Conservation (phyloP, 2,888 invertebrate species). For the Ethmia dodecea region DNA sequence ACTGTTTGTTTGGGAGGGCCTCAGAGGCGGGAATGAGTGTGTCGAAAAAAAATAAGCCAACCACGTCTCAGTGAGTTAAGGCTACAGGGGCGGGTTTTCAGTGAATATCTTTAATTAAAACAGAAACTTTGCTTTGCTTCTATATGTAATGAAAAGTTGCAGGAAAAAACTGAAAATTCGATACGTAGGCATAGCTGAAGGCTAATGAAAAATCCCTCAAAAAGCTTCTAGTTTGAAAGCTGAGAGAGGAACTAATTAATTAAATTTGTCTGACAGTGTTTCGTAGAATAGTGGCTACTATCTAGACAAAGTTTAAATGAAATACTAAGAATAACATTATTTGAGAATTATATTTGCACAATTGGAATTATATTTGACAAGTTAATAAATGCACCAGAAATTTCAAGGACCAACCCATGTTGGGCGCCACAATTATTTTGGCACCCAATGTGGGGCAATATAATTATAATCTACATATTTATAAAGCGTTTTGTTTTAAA, state of each 20-base stretch:
- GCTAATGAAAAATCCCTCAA: slow-evolving; percentile 27
- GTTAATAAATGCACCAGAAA: no score
- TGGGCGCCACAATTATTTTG: no score
- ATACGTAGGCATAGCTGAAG: slow-evolving; percentile 24
- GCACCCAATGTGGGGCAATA: no score
- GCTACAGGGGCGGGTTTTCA: slow-evolving; percentile 70
- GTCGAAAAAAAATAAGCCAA: slow-evolving; percentile 76
- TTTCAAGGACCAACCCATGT: no score
- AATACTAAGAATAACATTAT: no score
- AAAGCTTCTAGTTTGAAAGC: slow-evolving; percentile 23
- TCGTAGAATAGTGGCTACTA: no score
- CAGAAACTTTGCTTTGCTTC: slow-evolving; percentile 54
- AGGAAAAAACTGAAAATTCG: slow-evolving; percentile 32
- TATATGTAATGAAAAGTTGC: slow-evolving; percentile 57
- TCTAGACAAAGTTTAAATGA: no score
- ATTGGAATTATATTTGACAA: no score
- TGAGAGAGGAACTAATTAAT: slow-evolving; percentile 33
- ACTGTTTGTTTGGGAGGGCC: slow-evolving; percentile 77
- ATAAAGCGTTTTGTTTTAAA: no score
- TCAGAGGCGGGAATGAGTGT: slow-evolving; percentile 76
- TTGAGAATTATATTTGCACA: no score
- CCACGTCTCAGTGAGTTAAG: slow-evolving; percentile 74
- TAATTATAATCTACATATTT: no score
- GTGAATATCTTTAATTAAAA: slow-evolving; percentile 75
- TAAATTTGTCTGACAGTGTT: slow-evolving; percentile 19